Conservation (phyloP, 1,140 invertebrate genomes). For the Lepidurus apus region DNA sequence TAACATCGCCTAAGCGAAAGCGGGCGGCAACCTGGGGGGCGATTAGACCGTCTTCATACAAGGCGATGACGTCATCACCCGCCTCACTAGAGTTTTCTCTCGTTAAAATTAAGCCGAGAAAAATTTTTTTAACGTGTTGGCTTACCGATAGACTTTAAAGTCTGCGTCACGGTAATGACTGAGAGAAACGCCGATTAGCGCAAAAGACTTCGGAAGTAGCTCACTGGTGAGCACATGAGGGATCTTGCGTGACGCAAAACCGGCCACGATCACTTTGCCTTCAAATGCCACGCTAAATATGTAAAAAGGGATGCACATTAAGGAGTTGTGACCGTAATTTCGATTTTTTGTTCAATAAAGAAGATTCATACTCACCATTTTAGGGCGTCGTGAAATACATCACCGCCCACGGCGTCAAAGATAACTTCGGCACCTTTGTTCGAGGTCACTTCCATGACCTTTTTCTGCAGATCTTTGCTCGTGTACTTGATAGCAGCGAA, state of each 20-base stretch:
- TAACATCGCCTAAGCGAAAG: conserved; percentile 48
- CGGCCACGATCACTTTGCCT: conserved; percentile 54
- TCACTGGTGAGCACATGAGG: conserved; percentile 44
- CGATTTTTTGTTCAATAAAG: background rate
- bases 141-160: conserved; percentile 49
- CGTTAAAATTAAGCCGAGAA: background rate
- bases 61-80: conserved; percentile 49
- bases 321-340: conserved; percentile 10
- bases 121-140: background rate
- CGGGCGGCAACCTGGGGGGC: conserved; percentile 48
- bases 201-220: conserved; percentile 46
- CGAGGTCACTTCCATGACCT: conserved; percentile 51
- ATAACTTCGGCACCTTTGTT: conserved; percentile 53
- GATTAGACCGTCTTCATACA: conserved; percentile 49
- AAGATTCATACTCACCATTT: conserved; percentile 45
- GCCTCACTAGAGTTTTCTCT: conserved; percentile 41
- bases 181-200: conserved; percentile 53
- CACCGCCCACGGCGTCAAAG: conserved; percentile 55
- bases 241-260: conserved; percentile 49
- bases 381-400: conserved; percentile 52
- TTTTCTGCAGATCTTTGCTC: conserved; percentile 50
- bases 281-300: conserved; percentile 46
- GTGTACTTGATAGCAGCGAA: conserved; percentile 54
- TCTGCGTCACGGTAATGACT: conserved; percentile 49
- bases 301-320: conserved; percentile 25